These are phyloP conservation scores for Colletes latitarsis DNA, from an alignment of 1,140 invertebrate species.

Conservation along the genomic window DNA sequence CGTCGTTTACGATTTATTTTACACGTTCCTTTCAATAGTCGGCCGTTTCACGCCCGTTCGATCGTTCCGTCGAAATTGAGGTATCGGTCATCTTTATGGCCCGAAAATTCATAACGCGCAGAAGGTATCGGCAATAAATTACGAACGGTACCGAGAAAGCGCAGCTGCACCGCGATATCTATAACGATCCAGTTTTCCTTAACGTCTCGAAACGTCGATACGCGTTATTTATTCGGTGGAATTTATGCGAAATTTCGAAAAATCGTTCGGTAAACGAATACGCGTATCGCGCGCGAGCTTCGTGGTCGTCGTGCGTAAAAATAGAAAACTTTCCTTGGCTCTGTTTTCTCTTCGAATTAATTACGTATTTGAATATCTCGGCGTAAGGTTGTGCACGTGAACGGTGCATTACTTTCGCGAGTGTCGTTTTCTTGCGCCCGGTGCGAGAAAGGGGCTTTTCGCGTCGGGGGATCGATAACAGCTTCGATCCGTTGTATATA, in stretches of 20 bases:
- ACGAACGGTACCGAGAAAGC: neutral
- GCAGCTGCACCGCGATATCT: slow-evolving; percentile 49
- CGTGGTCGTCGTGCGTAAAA: neutral
- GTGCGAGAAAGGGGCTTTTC: neutral
- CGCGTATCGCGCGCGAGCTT: neutral
- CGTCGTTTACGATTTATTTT: neutral
- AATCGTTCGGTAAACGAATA: too few relatives aligned
- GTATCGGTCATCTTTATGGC: neutral
- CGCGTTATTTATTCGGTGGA: neutral
- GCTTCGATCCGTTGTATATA: slow-evolving; percentile 63
- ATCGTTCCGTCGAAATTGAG: neutral
- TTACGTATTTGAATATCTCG: slow-evolving; percentile 9
- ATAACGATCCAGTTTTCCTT: slow-evolving; percentile 45
- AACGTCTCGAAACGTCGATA: slow-evolving; percentile 26
- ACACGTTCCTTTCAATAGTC: neutral
- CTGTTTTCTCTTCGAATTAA: neutral
- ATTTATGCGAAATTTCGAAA: too few relatives aligned
- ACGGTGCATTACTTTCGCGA: slow-evolving; percentile 27
- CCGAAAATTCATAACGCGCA: slow-evolving; percentile 2
- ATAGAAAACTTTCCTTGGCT: slow-evolving; percentile 2
- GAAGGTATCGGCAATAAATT: slow-evolving; percentile 50
- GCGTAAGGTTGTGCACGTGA: slow-evolving; percentile 21
- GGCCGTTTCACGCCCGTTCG: neutral
- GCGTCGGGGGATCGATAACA: slow-evolving; percentile 51
- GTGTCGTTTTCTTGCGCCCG: slow-evolving; percentile 10